Percentiles rank a stretch among this genome's conserved stretches.
Conservation (phyloP, 2,113 vertebrate species). For the Cavia aperea region DNA sequence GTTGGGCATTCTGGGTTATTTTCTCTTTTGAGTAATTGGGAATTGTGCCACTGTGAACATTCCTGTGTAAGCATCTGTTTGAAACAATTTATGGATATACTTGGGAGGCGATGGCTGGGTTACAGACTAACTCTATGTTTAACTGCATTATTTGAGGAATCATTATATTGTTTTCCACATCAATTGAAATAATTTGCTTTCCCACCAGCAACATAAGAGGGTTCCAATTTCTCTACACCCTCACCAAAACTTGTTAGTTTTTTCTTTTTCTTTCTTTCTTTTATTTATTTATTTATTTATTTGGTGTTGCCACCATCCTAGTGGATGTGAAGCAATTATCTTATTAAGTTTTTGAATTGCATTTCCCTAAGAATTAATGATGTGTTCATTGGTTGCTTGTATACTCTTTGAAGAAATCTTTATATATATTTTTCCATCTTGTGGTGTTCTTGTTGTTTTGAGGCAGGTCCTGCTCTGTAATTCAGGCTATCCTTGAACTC, state of each 20-base stretch:
- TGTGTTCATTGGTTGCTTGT: background rate
- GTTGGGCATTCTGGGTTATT: background rate
- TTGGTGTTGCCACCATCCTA: background rate
- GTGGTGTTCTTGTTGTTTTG: background rate
- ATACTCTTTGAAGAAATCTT: slow-evolving; percentile 3
- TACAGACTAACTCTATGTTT: background rate
- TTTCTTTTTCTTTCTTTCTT: background rate
- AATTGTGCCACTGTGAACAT: background rate
- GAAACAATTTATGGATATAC: background rate
- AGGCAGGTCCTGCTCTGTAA: background rate
- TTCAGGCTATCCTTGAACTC: background rate
- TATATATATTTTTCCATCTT: background rate
- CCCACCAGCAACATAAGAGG: background rate
- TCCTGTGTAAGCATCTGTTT: background rate
- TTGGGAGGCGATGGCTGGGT: background rate
- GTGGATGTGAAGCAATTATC: background rate
- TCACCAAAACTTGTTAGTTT: background rate
- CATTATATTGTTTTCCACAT: background rate
- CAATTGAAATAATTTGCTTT: background rate
- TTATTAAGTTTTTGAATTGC: background rate
- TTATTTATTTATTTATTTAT: background rate
- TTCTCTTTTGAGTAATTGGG: background rate
- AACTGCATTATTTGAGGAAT: background rate
- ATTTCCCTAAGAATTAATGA: background rate
- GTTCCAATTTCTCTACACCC: background rate